Conservation (phyloP, 2,797 vertebrate genomes). For the Morus bassanus region DNA sequence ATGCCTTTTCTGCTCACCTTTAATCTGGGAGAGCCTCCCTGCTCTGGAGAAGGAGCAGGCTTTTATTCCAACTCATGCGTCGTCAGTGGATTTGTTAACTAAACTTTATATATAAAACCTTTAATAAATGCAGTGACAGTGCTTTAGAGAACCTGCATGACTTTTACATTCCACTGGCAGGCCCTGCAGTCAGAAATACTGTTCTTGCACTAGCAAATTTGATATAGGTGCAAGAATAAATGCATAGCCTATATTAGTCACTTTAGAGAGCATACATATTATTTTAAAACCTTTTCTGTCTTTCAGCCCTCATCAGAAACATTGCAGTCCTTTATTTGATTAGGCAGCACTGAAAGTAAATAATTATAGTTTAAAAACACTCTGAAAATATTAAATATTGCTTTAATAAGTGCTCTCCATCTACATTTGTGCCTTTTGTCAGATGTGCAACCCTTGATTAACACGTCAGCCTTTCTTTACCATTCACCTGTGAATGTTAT, state of each 20-base stretch:
- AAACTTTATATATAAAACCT: not conserved
- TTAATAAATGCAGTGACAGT: not conserved
- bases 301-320: not conserved
- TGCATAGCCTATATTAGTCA: not conserved
- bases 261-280: not conserved
- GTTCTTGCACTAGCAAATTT: not conserved
- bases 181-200: not conserved
- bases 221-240: not conserved
- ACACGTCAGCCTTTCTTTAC: not conserved
- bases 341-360: constrained; percentile 3
- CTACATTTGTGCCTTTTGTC: not conserved
- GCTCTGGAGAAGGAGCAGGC: not conserved
- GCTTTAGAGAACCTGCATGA: not conserved
- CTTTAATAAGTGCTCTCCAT: constrained; percentile 9
- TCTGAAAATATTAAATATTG: constrained; percentile 5
- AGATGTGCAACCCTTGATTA: not conserved
- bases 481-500: not conserved
- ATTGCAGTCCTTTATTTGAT: not conserved
- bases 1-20: not conserved
- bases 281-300: not conserved
- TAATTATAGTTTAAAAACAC: not conserved
- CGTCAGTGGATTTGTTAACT: not conserved
- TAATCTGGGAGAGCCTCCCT: not conserved
- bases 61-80: not conserved
- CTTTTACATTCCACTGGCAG: not conserved